These are phyloP conservation scores for Apomyelois bistriatella DNA, from an alignment of 2,888 invertebrate genomes.

Conservation along the genomic window DNA sequence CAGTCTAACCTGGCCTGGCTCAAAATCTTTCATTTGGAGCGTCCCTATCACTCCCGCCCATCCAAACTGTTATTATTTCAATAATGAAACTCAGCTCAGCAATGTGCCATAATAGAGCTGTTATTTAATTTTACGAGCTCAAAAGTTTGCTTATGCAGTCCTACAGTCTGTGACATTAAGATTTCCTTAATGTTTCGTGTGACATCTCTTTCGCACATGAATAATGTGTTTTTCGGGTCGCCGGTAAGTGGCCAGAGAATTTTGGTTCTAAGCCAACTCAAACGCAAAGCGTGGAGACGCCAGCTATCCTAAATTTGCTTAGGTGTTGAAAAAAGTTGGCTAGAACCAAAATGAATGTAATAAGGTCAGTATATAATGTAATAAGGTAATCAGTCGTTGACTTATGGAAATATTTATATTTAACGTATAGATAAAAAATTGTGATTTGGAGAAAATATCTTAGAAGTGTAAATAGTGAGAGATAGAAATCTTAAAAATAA, in stretches of 20 bases:
- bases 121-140: neutral
- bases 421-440: too few relatives aligned
- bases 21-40: too few relatives aligned
- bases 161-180: slow-evolving; percentile 1
- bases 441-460: too few relatives aligned
- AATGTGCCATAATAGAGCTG: neutral
- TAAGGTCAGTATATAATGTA: too few relatives aligned
- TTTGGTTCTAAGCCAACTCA: slow-evolving; percentile 11
- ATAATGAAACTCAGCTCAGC: neutral
- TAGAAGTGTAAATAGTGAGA: too few relatives aligned
- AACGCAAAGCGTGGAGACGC: neutral
- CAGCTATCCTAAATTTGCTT: neutral
- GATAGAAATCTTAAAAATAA: too few relatives aligned
- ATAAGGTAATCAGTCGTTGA: neutral
- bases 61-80: neutral
- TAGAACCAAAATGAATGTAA: too few relatives aligned
- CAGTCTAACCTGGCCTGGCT: too few relatives aligned
- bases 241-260: slow-evolving; percentile 7
- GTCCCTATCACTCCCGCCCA: too few relatives aligned
- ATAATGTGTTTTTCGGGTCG: slow-evolving; percentile 9
- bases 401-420: too few relatives aligned
- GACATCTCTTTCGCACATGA: slow-evolving; percentile 5
- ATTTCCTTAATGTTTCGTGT: slow-evolving; percentile 4
- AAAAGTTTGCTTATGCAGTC: slow-evolving; percentile 3
- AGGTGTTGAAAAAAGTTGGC: neutral